phyloP scores from a whole-genome alignment of 2,797 vertebrate genomes.

The Aselliscus stoliczkanus region DNA sequence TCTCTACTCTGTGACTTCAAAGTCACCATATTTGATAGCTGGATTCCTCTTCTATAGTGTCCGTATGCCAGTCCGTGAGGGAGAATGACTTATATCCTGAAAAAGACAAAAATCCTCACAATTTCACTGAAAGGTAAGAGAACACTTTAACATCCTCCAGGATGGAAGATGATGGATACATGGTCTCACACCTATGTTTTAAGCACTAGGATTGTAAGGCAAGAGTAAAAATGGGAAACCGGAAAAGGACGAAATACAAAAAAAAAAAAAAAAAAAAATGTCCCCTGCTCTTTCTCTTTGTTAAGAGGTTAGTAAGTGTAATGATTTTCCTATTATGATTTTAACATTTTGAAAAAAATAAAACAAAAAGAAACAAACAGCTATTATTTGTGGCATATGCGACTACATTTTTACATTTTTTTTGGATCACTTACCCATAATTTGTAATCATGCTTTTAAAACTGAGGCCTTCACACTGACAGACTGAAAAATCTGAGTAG shows the following conservation, averaged over 20 bases:
- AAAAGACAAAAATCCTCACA: not conserved
- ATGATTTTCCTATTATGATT: not conserved
- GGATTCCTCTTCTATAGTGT: not conserved
- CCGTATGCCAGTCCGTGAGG: not conserved
- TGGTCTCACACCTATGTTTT: not conserved
- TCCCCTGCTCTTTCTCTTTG: not conserved
- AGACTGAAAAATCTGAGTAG: not conserved
- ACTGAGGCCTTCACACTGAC: not conserved
- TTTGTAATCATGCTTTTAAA: not conserved
- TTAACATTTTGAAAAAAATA: not conserved
- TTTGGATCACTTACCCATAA: not conserved
- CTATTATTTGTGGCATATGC: not conserved
- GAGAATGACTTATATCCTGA: not conserved
- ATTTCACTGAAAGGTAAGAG: not conserved
- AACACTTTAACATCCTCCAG: not conserved
- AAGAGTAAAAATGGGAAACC: not conserved
- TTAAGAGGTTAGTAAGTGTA: not conserved
- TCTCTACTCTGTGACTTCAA: not conserved
- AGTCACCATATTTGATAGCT: not conserved
- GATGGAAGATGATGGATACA: not conserved
- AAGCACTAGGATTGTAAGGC: not conserved
- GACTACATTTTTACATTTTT: not conserved
- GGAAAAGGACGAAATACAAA: not conserved
- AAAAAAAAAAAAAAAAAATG: not conserved
- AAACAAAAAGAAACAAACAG: not conserved